Evolutionary conservation across 2,888 invertebrate species (phyloP).

Genomic region (Drosophila setosimentum): DNA sequence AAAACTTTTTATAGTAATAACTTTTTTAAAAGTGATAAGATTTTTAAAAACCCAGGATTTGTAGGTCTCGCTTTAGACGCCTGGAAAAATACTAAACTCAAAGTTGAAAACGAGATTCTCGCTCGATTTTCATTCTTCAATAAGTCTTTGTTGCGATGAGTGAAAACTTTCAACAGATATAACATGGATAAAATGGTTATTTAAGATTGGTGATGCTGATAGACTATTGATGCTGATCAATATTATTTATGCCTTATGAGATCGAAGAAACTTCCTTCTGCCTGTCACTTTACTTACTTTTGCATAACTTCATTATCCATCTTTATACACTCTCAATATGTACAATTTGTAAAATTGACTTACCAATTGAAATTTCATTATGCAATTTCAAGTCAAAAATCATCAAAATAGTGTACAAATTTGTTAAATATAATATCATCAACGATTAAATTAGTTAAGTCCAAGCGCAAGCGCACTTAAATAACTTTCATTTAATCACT

Average conservation of each 20-base stretch:
- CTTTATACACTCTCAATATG: background rate
- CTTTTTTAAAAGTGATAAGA: background rate
- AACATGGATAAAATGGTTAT: background rate
- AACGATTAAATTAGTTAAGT: background rate
- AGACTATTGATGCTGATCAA: background rate
- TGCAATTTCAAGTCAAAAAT: background rate
- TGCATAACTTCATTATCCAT: background rate
- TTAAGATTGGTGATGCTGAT: background rate
- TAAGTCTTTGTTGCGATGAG: no score
- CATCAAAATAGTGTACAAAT: background rate
- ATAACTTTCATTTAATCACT: background rate
- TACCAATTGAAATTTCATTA: background rate
- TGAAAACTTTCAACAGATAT: background rate
- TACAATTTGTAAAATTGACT: background rate
- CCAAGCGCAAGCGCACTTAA: background rate
- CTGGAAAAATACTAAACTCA: background rate
- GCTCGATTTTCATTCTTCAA: background rate
- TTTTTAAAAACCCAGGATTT: background rate
- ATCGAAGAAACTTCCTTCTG: accelerated
- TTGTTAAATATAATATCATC: background rate
- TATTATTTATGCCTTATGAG: background rate
- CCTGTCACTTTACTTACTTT: background rate
- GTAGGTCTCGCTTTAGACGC: background rate
- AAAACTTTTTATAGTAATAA: background rate
- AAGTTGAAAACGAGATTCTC: background rate